phyloP scores from a whole-genome alignment of 2,888 invertebrate species.

The Andrena fulva region DNA sequence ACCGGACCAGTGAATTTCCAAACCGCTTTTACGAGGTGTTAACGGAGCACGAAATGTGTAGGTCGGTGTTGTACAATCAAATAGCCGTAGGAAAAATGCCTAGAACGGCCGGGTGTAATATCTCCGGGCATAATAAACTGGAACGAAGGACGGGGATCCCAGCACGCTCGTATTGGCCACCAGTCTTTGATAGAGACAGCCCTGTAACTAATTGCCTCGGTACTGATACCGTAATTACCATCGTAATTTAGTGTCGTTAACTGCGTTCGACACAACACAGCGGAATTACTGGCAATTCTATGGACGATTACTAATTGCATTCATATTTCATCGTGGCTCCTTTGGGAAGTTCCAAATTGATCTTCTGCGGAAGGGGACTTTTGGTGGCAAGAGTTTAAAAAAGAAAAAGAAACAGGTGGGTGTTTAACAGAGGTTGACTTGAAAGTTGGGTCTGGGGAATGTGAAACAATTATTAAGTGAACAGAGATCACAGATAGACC shows the following conservation, averaged over 20 bases:
- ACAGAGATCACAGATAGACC: too few relatives aligned
- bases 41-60: not conserved
- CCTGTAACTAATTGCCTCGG: slow-evolving; percentile 12
- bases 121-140: slow-evolving; percentile 23
- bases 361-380: too few relatives aligned
- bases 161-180: not conserved
- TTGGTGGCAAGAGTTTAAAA: too few relatives aligned
- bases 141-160: not conserved
- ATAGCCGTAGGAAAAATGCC: not conserved
- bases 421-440: not conserved
- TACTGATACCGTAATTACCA: slow-evolving; percentile 22
- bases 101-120: not conserved
- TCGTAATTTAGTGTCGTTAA: slow-evolving; percentile 1
- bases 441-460: not conserved
- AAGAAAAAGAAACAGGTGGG: not conserved
- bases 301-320: too few relatives aligned
- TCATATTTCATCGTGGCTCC: too few relatives aligned
- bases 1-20: slow-evolving; percentile 40
- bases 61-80: slow-evolving; percentile 8
- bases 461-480: not conserved
- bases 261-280: not conserved
- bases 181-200: slow-evolving; percentile 25
- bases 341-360: too few relatives aligned
- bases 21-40: slow-evolving; percentile 22
- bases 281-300: not conserved